Conservation (phyloP, 2,888 invertebrate species). For the Melieria crassipennis region DNA sequence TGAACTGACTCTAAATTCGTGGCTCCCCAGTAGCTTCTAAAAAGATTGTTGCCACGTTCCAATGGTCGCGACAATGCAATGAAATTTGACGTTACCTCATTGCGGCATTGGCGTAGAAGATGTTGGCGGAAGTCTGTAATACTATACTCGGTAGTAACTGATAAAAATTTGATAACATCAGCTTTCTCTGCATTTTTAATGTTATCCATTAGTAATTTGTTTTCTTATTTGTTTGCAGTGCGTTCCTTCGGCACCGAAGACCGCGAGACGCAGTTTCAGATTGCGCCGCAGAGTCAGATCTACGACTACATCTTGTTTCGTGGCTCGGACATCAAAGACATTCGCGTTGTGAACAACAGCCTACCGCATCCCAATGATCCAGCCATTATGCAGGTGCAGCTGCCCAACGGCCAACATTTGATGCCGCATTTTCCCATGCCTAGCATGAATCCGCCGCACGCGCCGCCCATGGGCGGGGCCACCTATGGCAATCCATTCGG, state of each 20-base stretch:
- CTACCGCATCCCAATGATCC: slow-evolving; percentile 94
- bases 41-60: too few relatives aligned
- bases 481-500: slow-evolving; percentile 65
- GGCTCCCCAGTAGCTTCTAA: too few relatives aligned
- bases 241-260: slow-evolving; percentile 99
- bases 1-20: too few relatives aligned
- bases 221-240: slow-evolving; percentile 73
- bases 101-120: too few relatives aligned
- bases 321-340: slow-evolving; percentile 98
- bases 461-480: slow-evolving; percentile 58
- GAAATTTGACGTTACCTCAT: too few relatives aligned
- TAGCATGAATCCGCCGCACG: slow-evolving; percentile 69
- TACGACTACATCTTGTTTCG: slow-evolving; percentile 99
- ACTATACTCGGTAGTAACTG: too few relatives aligned
- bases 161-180: too few relatives aligned
- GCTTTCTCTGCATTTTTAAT: background rate
- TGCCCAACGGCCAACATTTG: slow-evolving; percentile 74
- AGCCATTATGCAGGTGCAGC: slow-evolving; percentile 93
- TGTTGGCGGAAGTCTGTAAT: background rate
- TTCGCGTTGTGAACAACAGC: slow-evolving; percentile 91
- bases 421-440: slow-evolving; percentile 79
- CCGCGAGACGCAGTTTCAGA: slow-evolving; percentile 92
- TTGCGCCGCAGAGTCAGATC: slow-evolving; percentile 96
- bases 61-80: too few relatives aligned
- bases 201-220: background rate